Base-by-base conservation (phyloP, 2,797 vertebrate species). In the Decapterus maruadsi region DNA sequence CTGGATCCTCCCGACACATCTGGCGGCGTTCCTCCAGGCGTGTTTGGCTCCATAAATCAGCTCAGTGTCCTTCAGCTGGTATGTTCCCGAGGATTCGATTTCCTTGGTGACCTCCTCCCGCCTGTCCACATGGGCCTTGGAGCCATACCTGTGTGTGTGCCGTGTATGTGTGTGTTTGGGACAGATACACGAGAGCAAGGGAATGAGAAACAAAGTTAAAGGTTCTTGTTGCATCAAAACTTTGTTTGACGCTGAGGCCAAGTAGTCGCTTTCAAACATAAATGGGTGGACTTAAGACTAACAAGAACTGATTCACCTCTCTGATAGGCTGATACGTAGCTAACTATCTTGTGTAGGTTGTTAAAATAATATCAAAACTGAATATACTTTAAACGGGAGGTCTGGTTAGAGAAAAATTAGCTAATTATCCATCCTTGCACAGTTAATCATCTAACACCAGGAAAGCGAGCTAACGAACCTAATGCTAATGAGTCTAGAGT, bases 41-140 rank as follows among this genome's bases (percentile, higher is more conserved):
- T 99, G 97, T 83, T 99, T 99, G 79, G 98, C 98, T 0, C 98
- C 98, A 0, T 99, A 99, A 87, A 98, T 99, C 20, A 99, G 94
- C 87, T 99, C 98, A 0, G 96, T 99, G 92, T 99, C 98, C 79
- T 97, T 97, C 76, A 99, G 95, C 86, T 98, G 98, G 90, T 99
- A 99, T 0, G 95, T 97, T 68, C 95, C 96, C 0, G 96, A 96
- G 31, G 90, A 89, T 83, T 97, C 96, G 0, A 99, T 98, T 89
- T 99, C 98, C 89, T 94, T 98, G 75, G 95, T 98, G 69, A 98
- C 97, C 86, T 99, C 98, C 66, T 98, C 97, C 88, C 97, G 92
- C 65, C 98, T 89, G 68, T 99, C 97, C 88, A 94, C 92, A 58
- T 99, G 97, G 12, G 97, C 96, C 90, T 99, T 99, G 60, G 98